Conservation (phyloP, 2,888 invertebrate genomes). For the Ophion costatus region DNA sequence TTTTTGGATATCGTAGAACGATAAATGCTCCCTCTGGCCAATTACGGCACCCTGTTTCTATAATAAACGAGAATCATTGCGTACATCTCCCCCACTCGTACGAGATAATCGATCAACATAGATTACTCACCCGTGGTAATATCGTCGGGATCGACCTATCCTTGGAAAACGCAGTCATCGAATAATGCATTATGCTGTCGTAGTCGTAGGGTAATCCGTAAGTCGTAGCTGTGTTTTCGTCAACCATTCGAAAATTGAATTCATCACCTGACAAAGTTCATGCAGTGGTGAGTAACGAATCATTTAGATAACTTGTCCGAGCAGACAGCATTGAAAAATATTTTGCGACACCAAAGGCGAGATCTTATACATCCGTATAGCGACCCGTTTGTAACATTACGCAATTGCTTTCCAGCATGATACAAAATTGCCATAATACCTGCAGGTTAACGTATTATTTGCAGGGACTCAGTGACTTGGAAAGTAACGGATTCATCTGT, state of each 20-base stretch:
- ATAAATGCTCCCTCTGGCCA: constrained; percentile 65
- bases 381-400: too few species aligned
- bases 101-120: not conserved
- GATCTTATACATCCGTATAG: too few species aligned
- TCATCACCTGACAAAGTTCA: constrained; percentile 38
- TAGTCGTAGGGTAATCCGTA: constrained; percentile 67
- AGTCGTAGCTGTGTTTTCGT: constrained; percentile 30
- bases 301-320: not conserved
- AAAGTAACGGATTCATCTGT: too few species aligned
- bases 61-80: constrained; percentile 15
- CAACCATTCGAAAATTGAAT: constrained; percentile 57
- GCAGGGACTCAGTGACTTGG: too few species aligned
- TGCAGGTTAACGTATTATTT: too few species aligned
- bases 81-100: not conserved
- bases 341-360: too few species aligned
- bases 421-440: too few species aligned
- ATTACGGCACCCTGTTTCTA: constrained; percentile 51
- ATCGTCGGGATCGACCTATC: constrained; percentile 52
- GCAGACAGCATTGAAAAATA: not conserved
- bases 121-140: constrained; percentile 57
- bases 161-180: constrained; percentile 66
- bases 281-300: not conserved
- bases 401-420: too few species aligned
- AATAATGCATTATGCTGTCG: constrained; percentile 68
- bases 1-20: constrained; percentile 65